phyloP scores from a whole-genome alignment of 92 coral and sea anemone species.

The Pocillopora grandis region DNA sequence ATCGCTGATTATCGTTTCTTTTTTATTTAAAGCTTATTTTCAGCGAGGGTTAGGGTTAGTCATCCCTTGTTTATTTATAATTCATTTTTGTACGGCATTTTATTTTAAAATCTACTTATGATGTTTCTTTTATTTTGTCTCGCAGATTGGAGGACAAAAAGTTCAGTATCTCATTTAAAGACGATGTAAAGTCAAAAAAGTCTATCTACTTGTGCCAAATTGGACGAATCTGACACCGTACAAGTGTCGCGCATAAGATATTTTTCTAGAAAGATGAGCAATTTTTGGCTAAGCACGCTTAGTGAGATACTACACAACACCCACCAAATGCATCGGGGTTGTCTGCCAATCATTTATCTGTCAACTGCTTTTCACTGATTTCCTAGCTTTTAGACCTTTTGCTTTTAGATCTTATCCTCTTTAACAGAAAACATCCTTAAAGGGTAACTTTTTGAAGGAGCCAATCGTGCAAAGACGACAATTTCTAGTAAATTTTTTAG shows the following conservation, averaged over 20 bases:
- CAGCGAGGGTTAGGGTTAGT: no score
- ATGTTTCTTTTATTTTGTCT: background rate
- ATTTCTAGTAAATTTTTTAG: background rate
- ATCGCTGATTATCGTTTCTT: no score
- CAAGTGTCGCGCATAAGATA: conserved; percentile 18
- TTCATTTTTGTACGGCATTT: no score
- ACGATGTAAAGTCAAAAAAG: background rate
- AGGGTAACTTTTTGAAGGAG: background rate
- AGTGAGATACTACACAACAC: background rate
- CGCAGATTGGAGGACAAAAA: conserved; percentile 46
- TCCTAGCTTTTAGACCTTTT: background rate
- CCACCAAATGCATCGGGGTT: conserved; percentile 5
- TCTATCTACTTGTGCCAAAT: background rate
- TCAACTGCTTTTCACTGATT: background rate
- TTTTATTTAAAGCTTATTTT: no score
- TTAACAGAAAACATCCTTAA: background rate
- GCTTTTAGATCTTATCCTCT: background rate
- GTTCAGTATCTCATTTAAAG: conserved; percentile 43
- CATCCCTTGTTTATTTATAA: no score
- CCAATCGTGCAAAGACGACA: background rate
- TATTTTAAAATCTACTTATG: background rate
- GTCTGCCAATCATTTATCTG: conserved; percentile 3
- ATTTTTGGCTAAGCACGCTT: background rate
- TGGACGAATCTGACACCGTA: background rate
- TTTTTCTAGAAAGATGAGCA: conserved; percentile 24